Evolutionary conservation across 2,113 vertebrate genomes (phyloP).

Genomic region (Ahaetulla prasina): DNA sequence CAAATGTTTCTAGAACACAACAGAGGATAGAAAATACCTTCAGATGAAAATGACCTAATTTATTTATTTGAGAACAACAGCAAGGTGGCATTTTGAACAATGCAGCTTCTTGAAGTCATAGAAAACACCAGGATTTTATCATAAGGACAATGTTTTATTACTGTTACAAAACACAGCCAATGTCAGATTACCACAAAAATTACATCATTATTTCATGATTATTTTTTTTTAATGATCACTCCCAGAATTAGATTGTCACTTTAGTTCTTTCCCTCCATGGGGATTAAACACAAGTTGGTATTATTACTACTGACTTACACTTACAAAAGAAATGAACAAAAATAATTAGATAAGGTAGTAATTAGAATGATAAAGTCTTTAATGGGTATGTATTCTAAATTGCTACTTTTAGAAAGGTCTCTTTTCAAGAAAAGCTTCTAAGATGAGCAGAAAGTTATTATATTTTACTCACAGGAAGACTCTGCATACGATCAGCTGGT

Average conservation of each 20-base stretch:
- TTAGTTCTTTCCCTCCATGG: background rate
- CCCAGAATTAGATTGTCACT: background rate
- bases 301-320: background rate
- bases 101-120: background rate
- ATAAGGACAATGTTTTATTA: background rate
- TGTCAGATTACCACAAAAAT: background rate
- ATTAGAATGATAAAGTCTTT: background rate
- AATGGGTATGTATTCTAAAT: background rate
- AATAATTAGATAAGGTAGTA: background rate
- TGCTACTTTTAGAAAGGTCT: background rate
- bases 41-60: background rate
- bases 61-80: background rate
- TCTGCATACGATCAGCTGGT: background rate
- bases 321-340: background rate
- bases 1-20: conserved; percentile 1
- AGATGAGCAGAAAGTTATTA: background rate
- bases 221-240: background rate
- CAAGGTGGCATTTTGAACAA: background rate
- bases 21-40: conserved; percentile 7
- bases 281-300: background rate
- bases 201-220: background rate
- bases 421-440: background rate
- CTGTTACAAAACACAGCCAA: background rate
- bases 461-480: background rate
- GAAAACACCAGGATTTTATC: background rate